A percentile compares a stretch with the other conserved stretches of the same genome.
These are phyloP conservation scores for Pristionchus arcanus DNA, from an alignment of 2,888 invertebrate species.

Conservation along the genomic window DNA sequence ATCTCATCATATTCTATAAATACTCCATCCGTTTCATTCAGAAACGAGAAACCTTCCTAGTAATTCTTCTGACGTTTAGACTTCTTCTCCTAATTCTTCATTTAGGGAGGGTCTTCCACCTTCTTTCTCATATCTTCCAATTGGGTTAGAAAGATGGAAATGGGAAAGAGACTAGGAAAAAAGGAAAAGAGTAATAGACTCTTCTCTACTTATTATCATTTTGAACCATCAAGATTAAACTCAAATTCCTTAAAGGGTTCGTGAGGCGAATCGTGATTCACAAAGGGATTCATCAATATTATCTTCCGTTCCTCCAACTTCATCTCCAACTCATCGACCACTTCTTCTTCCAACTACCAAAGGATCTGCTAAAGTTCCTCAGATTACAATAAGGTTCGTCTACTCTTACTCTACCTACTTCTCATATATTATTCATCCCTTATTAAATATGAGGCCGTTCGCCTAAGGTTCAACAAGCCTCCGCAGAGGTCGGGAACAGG, in stretches of 20 bases:
- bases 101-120: slow-evolving; percentile 24
- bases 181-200: not conserved
- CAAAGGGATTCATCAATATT: slow-evolving; percentile 7
- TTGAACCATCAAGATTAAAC: not conserved
- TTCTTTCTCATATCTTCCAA: slow-evolving; percentile 33
- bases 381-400: slow-evolving; percentile 48
- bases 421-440: not conserved
- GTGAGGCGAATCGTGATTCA: slow-evolving; percentile 37
- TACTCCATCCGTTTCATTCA: not conserved
- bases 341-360: slow-evolving; percentile 42
- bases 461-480: too few relatives aligned
- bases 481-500: too few relatives aligned
- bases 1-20: slow-evolving; percentile 18
- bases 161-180: slow-evolving; percentile 10
- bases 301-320: not conserved
- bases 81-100: slow-evolving; percentile 25
- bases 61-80: slow-evolving; percentile 13
- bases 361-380: slow-evolving; percentile 31
- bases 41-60: slow-evolving; percentile 42
- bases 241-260: slow-evolving; percentile 16
- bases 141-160: slow-evolving; percentile 10
- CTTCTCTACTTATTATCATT: slow-evolving; percentile 7
- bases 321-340: slow-evolving; percentile 50
- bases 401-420: not conserved
- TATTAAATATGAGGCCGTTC: not conserved